A percentile compares a stretch with the other conserved stretches of the same genome.
Evolutionary conservation across 2,888 invertebrate genomes (phyloP).

Genomic region (Teleiodes luculella): DNA sequence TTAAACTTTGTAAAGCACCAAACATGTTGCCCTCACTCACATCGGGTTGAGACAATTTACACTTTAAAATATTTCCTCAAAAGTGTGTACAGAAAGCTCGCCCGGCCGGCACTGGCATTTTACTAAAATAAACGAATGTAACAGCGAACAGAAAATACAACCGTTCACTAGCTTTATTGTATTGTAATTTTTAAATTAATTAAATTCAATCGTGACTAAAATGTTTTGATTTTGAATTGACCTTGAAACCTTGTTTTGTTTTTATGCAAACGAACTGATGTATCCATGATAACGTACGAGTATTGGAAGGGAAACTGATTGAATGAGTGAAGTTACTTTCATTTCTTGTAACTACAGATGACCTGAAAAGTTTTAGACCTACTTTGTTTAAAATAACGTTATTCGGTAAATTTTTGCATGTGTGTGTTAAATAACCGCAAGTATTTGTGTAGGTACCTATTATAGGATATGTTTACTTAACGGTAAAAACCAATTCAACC

Average conservation of each 20-base stretch:
- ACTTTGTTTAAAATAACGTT: too few relatives aligned
- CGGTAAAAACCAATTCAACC: too few relatives aligned
- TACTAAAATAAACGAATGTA: conserved; percentile 1
- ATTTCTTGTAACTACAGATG: too few relatives aligned
- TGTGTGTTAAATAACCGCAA: too few relatives aligned
- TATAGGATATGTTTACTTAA: too few relatives aligned
- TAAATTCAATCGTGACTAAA: conserved; percentile 1
- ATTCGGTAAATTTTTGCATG: too few relatives aligned
- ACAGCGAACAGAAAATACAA: background rate
- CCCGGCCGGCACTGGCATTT: background rate
- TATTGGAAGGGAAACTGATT: background rate
- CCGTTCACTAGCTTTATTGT: conserved; percentile 1
- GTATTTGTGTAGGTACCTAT: too few relatives aligned
- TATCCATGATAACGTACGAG: background rate
- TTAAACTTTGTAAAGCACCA: background rate
- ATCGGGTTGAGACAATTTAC: conserved; percentile 2
- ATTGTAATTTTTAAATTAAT: conserved; percentile 6
- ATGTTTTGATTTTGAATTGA: conserved; percentile 3
- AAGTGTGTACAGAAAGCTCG: background rate
- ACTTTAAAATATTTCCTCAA: background rate
- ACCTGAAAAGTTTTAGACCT: too few relatives aligned
- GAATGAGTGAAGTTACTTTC: too few relatives aligned
- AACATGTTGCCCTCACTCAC: conserved; percentile 7
- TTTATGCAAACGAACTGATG: background rate
- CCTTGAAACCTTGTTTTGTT: background rate